These are phyloP conservation scores for Serinus canaria DNA, from an alignment of 2,113 vertebrate species.

Conservation along the genomic window DNA sequence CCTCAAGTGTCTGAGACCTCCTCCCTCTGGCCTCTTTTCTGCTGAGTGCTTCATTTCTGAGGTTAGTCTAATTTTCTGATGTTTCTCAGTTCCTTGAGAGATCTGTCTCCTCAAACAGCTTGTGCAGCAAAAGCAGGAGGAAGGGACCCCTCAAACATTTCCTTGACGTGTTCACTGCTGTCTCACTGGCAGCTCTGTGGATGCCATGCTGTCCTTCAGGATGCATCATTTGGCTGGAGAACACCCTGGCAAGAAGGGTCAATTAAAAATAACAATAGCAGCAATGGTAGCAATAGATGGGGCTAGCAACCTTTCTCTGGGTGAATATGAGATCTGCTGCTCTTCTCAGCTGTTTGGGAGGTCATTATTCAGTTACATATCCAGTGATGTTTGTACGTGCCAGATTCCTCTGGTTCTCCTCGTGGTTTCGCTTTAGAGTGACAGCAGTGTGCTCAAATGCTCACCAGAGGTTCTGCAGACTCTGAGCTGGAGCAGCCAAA, in stretches of 20 bases:
- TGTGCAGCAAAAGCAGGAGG: background rate
- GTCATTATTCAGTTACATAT: background rate
- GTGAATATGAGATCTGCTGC: background rate
- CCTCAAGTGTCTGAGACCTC: background rate
- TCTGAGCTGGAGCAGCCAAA: background rate
- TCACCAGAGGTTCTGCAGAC: slow-evolving; percentile 17
- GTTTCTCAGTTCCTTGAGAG: background rate
- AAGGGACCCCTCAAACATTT: background rate
- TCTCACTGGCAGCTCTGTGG: background rate
- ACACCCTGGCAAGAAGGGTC: background rate
- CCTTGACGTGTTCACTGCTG: background rate
- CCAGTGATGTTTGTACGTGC: background rate
- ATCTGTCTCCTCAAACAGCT: background rate
- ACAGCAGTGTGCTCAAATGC: background rate
- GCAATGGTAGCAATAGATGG: slow-evolving; percentile 31
- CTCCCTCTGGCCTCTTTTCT: background rate
- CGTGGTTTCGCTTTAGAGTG: background rate
- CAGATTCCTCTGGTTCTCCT: slow-evolving; percentile 23
- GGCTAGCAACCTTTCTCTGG: slow-evolving; percentile 17
- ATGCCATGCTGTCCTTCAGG: background rate
- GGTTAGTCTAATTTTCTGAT: background rate
- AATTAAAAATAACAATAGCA: slow-evolving; percentile 7
- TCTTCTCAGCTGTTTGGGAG: slow-evolving; percentile 1
- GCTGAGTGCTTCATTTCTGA: background rate
- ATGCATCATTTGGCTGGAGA: background rate